phyloP scores from a whole-genome alignment of 2,113 vertebrate genomes.

The Centropus bengalensis region DNA sequence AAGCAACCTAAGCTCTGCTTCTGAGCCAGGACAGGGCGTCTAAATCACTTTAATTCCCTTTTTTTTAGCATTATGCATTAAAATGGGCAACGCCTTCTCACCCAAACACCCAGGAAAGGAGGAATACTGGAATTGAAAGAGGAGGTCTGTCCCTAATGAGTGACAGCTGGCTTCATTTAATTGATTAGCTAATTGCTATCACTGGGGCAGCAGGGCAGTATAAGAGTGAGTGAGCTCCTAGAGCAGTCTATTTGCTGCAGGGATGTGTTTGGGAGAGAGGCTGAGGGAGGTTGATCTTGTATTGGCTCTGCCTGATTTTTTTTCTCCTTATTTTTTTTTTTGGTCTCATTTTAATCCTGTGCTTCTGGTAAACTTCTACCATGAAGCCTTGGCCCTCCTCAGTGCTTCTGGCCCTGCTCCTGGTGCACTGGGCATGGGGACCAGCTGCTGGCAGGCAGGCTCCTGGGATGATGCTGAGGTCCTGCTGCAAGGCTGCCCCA shows the following conservation, averaged over 20 bases:
- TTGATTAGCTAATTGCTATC: constrained; percentile 29
- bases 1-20: not conserved
- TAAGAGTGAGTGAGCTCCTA: not conserved
- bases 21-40: not conserved
- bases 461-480: not conserved
- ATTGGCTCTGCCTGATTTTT: not conserved
- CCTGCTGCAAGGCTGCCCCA: not conserved
- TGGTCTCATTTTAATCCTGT: not conserved
- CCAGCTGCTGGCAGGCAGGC: not conserved
- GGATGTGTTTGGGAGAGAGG: not conserved
- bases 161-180: not conserved
- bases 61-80: not conserved
- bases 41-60: not conserved
- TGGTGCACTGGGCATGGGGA: not conserved
- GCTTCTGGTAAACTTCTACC: not conserved
- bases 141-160: not conserved
- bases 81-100: not conserved
- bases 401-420: not conserved
- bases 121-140: not conserved
- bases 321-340: not conserved
- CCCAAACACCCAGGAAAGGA: not conserved
- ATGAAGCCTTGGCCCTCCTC: not conserved
- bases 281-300: rapidly evolving
- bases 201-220: not conserved
- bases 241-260: rapidly evolving